These are phyloP conservation scores for Eupsilia transversa DNA, from an alignment of 2,888 invertebrate genomes.

Conservation along the genomic window DNA sequence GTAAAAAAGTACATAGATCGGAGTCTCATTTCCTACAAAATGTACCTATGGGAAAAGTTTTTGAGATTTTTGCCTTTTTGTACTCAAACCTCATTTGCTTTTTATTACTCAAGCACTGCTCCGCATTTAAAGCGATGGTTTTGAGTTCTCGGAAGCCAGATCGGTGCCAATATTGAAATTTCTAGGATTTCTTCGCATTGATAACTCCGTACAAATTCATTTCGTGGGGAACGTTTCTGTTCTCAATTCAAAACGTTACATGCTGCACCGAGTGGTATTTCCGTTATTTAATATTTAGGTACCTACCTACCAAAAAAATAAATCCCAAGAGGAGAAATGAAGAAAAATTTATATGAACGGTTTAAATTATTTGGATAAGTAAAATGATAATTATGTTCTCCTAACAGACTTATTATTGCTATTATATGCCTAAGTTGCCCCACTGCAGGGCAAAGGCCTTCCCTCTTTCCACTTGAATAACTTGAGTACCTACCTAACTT, in stretches of 20 bases:
- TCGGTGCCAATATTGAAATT: slow-evolving; percentile 1
- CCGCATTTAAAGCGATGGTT: background rate
- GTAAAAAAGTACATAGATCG: too few species aligned
- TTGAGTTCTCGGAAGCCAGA: background rate
- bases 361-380: background rate
- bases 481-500: background rate
- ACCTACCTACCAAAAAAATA: too few species aligned
- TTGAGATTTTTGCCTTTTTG: too few species aligned
- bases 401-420: background rate
- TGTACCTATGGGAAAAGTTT: too few species aligned
- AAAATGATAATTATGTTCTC: background rate
- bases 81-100: too few species aligned
- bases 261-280: background rate
- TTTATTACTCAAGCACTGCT: too few species aligned
- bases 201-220: background rate
- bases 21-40: too few species aligned
- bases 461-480: background rate
- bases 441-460: background rate
- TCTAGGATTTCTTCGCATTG: background rate
- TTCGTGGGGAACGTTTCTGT: background rate
- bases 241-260: background rate
- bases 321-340: background rate
- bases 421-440: background rate
- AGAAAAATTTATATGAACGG: background rate
- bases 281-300: too few species aligned